Evolutionary conservation across 2,888 invertebrate genomes (phyloP), one percentile per base, ranked within the genome.

Genomic region (Oeneis ivallda): DNA sequence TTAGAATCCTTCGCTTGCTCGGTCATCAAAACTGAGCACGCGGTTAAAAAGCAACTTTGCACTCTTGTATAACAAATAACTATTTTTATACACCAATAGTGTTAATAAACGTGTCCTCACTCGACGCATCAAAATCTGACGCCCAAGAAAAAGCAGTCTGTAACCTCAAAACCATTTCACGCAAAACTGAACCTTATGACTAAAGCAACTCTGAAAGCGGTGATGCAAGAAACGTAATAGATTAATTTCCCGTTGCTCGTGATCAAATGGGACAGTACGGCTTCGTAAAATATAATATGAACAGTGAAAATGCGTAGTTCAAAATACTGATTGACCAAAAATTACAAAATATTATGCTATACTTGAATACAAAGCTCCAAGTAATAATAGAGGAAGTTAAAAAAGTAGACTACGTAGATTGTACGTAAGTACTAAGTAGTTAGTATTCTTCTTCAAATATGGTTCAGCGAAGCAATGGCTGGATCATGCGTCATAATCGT

Each of bases 241-340:
- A 53, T 53, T 39, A 41, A 52, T 45, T n/a, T 60, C 53, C 69
- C 69, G 69, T 67, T 69, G 65, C 32, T 19, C 17, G 57, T 47
- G 69, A 67, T 65, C 67, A 67, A 65, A 66, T 49, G 64, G 66
- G 65, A 61, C 60, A 54, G 60, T 26, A 56, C 49, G 61, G 61
- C 15, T 53, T 53, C 32, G 34, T n/a, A 15, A 53, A 53, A 34
- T 15, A 53, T 34, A 37, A 37, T 37, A 9, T 37, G 7, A 8
- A 8, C 15, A n/a, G 34, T 34, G n/a, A 9, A 32, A 19, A 52
- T 32, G 1, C 37, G 7, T 8, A 52, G 15, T 45, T 8, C 7
- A 15, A 45, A 45, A n/a, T 45, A n/a, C 5, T n/a, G 7, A 45
- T n/a, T 45, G 45, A 45, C 45, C 45, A 15, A 45, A 45, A 45